Evolutionary conservation across 1,140 invertebrate species (phyloP), one percentile per base, ranked within the genome.

Genomic region (Drosophila sturtevanti): DNA sequence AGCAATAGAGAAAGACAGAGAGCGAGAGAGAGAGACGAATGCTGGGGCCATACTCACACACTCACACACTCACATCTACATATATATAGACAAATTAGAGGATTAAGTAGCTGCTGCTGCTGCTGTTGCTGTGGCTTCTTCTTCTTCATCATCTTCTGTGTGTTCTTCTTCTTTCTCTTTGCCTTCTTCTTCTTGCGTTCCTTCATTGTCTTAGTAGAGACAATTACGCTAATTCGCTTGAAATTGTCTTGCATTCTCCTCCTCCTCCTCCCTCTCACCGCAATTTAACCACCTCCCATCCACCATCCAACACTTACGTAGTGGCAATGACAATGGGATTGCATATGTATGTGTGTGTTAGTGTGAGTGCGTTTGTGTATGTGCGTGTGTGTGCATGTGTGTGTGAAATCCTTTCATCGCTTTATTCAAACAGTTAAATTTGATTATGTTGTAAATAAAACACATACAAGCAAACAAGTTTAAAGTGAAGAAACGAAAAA

Each of bases 191-290:
- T 34, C 60, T 54, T 51, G 52, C 41, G 9, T 4, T 18, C 41
- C 35, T 77, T 77, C 71, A 70, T 77, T 77, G 75, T 77, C 71
- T 73, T 70, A 48, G 79, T 59, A 61, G 68, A 82, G 84, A 79
- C 81, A 90, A 84, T 89, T 84, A 72, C 77, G 85, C 86, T 89
- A 89, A 84, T 85, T 89, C 73, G 68, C 68, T 64, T 79, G 77
- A 79, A 79, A 79, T 79, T 79, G 77, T 79, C 76, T 79, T 76
- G 68, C 77, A 76, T 75, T 78, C 74, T 75, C 67, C 11, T 12
- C 2, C 7, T 6, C 7, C 38, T 1, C 14, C 0, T 7, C 16
- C 41, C 14, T 16, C 16, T 7, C 10, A 9, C 16, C 41, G 6
- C 14, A 7, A 12, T n/a, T n/a, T 11, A 38, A 5, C 48, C 16